These are phyloP conservation scores for Chironomus striatipennis DNA, from an alignment of 1,140 invertebrate species.

Conservation along the genomic window DNA sequence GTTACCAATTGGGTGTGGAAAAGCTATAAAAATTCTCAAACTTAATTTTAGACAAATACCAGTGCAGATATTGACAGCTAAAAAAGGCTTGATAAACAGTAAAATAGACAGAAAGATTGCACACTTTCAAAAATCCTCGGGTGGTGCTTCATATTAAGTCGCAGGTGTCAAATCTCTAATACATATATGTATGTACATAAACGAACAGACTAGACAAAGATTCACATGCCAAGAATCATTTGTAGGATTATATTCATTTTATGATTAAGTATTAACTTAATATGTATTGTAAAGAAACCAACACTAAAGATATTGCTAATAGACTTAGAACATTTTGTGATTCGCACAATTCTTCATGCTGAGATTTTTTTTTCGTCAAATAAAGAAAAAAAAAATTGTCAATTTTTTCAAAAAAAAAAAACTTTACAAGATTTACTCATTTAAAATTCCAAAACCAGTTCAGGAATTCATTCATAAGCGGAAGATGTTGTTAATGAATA, in stretches of 20 bases:
- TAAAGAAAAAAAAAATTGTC: too few relatives aligned
- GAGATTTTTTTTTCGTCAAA: too few relatives aligned
- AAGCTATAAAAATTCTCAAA: too few relatives aligned
- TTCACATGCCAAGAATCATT: not conserved
- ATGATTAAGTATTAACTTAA: too few relatives aligned
- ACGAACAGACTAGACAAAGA: not conserved
- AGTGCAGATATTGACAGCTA: not conserved
- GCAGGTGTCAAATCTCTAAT: not conserved
- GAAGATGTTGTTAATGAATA: constrained; percentile 13
- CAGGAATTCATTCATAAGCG: not conserved
- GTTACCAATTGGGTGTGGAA: not conserved
- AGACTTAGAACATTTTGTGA: too few relatives aligned
- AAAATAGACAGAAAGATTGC: not conserved
- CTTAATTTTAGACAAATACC: not conserved
- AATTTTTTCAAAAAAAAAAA: too few relatives aligned
- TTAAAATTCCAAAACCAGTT: not conserved
- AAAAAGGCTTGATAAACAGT: not conserved
- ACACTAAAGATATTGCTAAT: too few relatives aligned
- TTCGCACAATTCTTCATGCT: too few relatives aligned
- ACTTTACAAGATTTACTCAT: too few relatives aligned
- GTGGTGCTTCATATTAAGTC: not conserved
- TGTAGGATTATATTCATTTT: too few relatives aligned
- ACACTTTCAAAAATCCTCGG: not conserved
- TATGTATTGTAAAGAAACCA: too few relatives aligned
- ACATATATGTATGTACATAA: not conserved